Base-by-base conservation (phyloP, 2,888 invertebrate genomes). In the Calameuta idolon region DNA sequence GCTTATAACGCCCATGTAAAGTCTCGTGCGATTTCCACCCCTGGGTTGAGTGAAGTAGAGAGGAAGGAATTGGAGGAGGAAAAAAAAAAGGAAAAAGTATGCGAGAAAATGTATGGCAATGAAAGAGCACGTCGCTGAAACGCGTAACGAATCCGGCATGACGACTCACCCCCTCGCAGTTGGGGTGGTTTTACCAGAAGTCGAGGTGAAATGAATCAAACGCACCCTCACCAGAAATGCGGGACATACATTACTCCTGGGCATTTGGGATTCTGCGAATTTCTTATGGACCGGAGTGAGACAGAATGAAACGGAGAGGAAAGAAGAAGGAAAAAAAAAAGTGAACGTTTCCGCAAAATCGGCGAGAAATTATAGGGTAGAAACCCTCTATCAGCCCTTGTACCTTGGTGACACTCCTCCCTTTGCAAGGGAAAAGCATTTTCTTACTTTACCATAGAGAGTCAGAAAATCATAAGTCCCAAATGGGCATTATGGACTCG, bases 1-100 rank as follows among this genome's bases (percentile, higher is more conserved):
- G 88, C 88, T 90, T 90, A 89, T 88, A 85, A 89, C 88, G 86
- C 87, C 85, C 87, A 83, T 90, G 91, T 90, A 90, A 90, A 91
- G 84, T 89, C 87, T 84, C 80, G 81, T 80, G 83, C 84, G 85
- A 87, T 88, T 87, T 86, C 86, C 83, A 81, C 77, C 79, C 79
- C 77, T 77, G 75, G 75, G 69, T 40, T 73, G 71, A 40, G 40
- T 40, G 40, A 40, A 40, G 40, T 15, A 40, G 40, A 40, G 40
- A 40, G 40, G 40, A 40, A 40, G 40, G 15, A 40, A 40, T 40
- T 68, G 34, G 34, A 55, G 69, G n/a, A n/a, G n/a, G n/a, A n/a
- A n/a, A n/a, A 40, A 37, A 79, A 75, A 76, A 79, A 80, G 40
- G 40, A 68, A 79, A 73, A 55, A 35, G 73, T 12, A 30, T 34